Conservation (phyloP, 2,797 vertebrate species). For the Microctenopoma steveboyesi region DNA sequence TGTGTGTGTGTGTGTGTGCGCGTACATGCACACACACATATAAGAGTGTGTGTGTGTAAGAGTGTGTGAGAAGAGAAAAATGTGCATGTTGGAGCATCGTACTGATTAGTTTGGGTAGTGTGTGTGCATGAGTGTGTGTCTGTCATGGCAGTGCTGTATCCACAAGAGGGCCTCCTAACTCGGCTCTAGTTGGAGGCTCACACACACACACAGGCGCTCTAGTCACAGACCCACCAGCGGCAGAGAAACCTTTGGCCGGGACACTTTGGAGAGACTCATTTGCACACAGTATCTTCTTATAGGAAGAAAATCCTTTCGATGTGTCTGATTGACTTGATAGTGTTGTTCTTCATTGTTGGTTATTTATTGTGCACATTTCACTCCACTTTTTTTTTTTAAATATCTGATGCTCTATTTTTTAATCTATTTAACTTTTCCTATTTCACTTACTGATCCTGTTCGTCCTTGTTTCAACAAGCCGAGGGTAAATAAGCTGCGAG, state of each 20-base stretch:
- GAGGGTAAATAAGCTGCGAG: slow-evolving; percentile 42
- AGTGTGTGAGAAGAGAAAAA: slow-evolving; percentile 16
- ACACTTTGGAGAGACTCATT: slow-evolving; percentile 40
- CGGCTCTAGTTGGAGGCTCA: slow-evolving; percentile 66
- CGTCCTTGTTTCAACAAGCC: slow-evolving; percentile 40
- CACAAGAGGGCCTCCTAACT: slow-evolving; percentile 99
- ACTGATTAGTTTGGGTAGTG: slow-evolving; percentile 37
- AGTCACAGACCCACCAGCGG: slow-evolving; percentile 53
- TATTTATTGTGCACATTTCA: background rate
- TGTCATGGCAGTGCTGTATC: slow-evolving; percentile 84
- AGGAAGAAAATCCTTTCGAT: background rate
- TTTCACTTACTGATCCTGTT: slow-evolving; percentile 31
- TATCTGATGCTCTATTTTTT: background rate
- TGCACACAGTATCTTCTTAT: slow-evolving; percentile 1
- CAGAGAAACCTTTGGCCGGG: slow-evolving; percentile 67
- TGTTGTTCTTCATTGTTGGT: background rate
- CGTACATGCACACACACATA: background rate
- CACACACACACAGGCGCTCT: slow-evolving; percentile 33
- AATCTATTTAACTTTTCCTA: background rate
- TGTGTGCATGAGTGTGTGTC: slow-evolving; percentile 52
- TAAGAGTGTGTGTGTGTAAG: slow-evolving; percentile 1
- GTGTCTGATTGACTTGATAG: background rate
- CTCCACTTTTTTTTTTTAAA: background rate
- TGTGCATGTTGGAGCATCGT: slow-evolving; percentile 43
- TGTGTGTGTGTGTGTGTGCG: slow-evolving; percentile 6